Base-by-base conservation (phyloP, 1,140 invertebrate genomes). In the Amphibalanus amphitrite region DNA sequence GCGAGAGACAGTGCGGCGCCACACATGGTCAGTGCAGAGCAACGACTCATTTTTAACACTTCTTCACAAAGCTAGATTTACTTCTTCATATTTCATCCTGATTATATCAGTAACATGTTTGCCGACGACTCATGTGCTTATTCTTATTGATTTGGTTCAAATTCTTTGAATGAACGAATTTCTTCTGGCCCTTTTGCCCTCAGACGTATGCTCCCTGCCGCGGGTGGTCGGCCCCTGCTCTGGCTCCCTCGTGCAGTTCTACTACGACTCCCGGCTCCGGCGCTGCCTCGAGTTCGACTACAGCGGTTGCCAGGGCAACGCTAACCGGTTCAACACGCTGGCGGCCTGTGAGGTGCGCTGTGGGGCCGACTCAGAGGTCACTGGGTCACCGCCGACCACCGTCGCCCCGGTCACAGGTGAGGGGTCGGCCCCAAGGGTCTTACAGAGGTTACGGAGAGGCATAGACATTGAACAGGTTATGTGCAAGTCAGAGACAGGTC, bases 301-400 rank as follows among this genome's bases (percentile, higher is more conserved):
- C 77, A 86, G 87, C 15, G 91, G 91, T 15, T 94, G 92, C 78
- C 86, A 86, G 69, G 91, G 91, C 68, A 94, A 92, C 77, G 86
- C 86, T 26, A 95, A 95, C 78, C 84, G 89, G 77, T 69, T 69
- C 26, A n/a, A 69, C 33, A 69, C 10, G 1, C 47, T 59, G 47
- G 13, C 10, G 47, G 47, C 10, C 10, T 59, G 47, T 23, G 47
- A 13, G 47, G 23, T 1, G 10, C 47, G 47, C 0, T 94, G 92
- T 78, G 76, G 80, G 33, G 33, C 15, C 15, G 33, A 38, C 4
- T 6, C 4, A 4, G 33, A 38, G 33, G 15, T 15, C 4, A 38
- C 33, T 6, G 4, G 4, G 4, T 38, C 33, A 4, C 33, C 33
- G 33, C 4, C 15, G 33, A 38, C 33, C 33, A 38, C 33, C 33